Evolutionary conservation across 1,140 invertebrate species (phyloP).

Genomic region (Microplitis mediator): DNA sequence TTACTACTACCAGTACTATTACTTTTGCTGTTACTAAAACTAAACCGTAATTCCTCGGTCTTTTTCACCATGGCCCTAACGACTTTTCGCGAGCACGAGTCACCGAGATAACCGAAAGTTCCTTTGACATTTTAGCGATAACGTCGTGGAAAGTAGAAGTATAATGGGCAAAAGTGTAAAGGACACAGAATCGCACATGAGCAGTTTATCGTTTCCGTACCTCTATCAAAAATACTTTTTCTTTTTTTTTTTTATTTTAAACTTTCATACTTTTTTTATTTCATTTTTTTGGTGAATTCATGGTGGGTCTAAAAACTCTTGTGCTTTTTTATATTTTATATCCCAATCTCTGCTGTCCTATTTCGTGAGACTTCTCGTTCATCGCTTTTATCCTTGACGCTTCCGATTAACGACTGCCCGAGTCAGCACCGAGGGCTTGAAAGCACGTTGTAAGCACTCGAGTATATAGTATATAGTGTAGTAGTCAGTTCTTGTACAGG

Average conservation of each 20-base stretch:
- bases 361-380: conserved; percentile 8
- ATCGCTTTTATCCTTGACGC: conserved; percentile 18
- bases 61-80: conserved; percentile 9
- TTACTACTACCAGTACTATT: not conserved
- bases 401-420: conserved; percentile 22
- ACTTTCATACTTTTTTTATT: not conserved
- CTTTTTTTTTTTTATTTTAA: not conserved
- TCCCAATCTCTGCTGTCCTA: not conserved
- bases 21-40: not conserved
- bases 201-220: conserved; percentile 17
- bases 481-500: not conserved
- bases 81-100: conserved; percentile 21
- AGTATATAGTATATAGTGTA: not conserved
- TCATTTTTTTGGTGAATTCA: not conserved
- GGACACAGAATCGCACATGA: conserved; percentile 11
- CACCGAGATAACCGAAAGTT: conserved; percentile 36
- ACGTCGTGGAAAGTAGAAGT: conserved; percentile 11
- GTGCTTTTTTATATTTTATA: not conserved
- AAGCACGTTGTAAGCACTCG: conserved; percentile 11
- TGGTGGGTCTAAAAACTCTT: not conserved
- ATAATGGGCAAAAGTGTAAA: not conserved
- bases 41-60: not conserved
- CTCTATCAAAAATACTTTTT: not conserved
- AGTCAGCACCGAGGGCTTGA: conserved; percentile 6
- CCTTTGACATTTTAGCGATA: conserved; percentile 38